Evolutionary conservation across 2,888 invertebrate genomes (phyloP), one percentile per base, ranked within the genome.

Genomic region (Ametastegia equiseti): DNA sequence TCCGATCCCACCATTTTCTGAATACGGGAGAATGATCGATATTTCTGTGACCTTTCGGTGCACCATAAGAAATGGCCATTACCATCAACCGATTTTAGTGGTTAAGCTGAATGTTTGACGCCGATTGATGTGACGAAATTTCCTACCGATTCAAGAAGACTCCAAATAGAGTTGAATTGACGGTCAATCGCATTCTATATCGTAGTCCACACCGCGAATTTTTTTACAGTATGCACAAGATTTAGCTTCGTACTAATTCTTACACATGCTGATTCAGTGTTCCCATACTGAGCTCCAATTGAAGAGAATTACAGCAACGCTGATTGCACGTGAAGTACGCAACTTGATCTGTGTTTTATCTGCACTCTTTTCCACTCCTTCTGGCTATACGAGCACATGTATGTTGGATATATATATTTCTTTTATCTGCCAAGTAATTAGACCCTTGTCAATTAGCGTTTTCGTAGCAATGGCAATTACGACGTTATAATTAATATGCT

Each of bases 391-490:
- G 45, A 71, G 47, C 71, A 71, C 42, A 60, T 60, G 45, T 71
- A 30, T 30, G 47, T 71, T 13, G n/a, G n/a, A n/a, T n/a, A n/a
- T n/a, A n/a, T 45, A 47, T 47, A 30, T 47, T 71, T 39, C 39
- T 45, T 69, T 69, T 42, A 42, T 69, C 69, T 23, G 13, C 69
- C 1, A 4, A 69, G 69, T 19, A 69, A 42, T 71, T 39, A n/a
- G 71, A 47, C 71, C 47, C 71, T 71, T 15, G 47, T 73, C 50
- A 73, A 71, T 71, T 47, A 45, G 19, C 27, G 30, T 69, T 69
- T 23, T 42, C 42, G 42, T 39, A 42, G 42, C 67, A 69, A 42
- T 39, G 67, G 67, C 67, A 69, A 69, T 69, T 42, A 13, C 3
- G 30, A 33, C 71, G 71, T 71, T 71, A 71, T 71, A 15, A 71